Evolutionary conservation across 1,140 invertebrate genomes (phyloP), one percentile per base, ranked within the genome.

Genomic region (Contarinia nasturtii): DNA sequence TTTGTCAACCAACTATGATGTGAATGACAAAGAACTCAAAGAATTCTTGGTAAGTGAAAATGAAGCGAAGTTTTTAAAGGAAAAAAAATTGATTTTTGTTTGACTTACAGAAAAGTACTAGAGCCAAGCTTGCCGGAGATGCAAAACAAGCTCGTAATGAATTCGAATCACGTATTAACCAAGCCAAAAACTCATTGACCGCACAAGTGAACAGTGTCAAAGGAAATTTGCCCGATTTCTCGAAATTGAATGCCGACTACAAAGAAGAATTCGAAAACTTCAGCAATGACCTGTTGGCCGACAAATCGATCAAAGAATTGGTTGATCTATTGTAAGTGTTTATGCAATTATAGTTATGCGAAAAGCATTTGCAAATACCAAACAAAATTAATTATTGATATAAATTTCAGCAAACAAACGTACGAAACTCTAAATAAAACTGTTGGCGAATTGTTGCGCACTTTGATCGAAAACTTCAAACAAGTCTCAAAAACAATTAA

Each of bases 241-340:
- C 74, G 41, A 67, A 74, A 2, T 50, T 80, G 0, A 53, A 67
- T 7, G 66, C 71, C 2, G 71, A 71, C 37, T 80, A 77, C 56
- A 56, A 68, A 15, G 55, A 62, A 0, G 78, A 82, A 58, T 27
- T 79, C 1, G 62, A 70, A 11, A 73, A 73, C 50, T 52, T 85
- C 2, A 64, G 73, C 34, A 60, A 75, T 7, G 82, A 85, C 54
- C 58, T 86, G 0, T 59, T 71, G 20, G 67, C 67, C 19, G 81
- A 84, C 54, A 72, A 79, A 47, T 68, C 71, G 1, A 53, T 84
- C 27, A 71, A 78, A 53, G 71, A 79, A 49, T 66, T 80, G 14
- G 67, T 70, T n/a, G 70, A 76, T 33, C 61, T 67, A n/a, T 55
- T 78, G 70, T 77, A 67, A 71, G 73, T 68, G 50, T n/a, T n/a